Base-by-base conservation (phyloP, 2,113 vertebrate species). In the Nerophis lumbriciformis region DNA sequence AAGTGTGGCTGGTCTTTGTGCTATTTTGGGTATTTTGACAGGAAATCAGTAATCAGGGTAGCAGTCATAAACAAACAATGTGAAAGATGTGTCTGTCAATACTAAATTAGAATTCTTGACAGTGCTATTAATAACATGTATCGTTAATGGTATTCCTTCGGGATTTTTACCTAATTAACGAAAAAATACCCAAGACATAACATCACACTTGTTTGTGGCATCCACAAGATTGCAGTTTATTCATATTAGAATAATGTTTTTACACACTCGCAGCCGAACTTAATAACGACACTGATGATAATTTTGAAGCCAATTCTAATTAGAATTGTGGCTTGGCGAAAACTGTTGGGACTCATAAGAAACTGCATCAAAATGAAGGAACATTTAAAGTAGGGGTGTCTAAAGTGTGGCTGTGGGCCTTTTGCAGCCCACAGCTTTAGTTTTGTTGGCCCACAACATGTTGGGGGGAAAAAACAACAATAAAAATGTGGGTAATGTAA, bases 1-100 rank as follows among this genome's bases (percentile, higher is more conserved):
- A 83, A 86, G 86, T 86, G 67, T 59, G 58, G 53, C 37, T 48
- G 67, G 71, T 68, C 76, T 77, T 85, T 85, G 79, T 83, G 67
- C 19, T 59, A 39, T 55, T 58, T 60, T 11, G 36, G 6, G 9
- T 59, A 47, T 9, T 45, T 11, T 16, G 4, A 54, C 51, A 48
- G 56, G 56, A 63, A 59, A 50, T 51, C 21, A 11, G 21, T 59
- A 54, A 53, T 37, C 7, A 37, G 4, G 12, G 0, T 6, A 54
- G 39, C 5, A 13, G 35, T 45, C 59, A 60, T 68, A 56, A 77
- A 15, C 36, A 54, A n/a, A 56, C 12, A 53, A 10, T 35, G n/a
- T 53, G 6, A 53, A 21, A 6, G 51, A 53, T 55, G 37, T 16
- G 5, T 39, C 15, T 39, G 37, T 39, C 37, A 39, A 11, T 1